Evolutionary conservation across 2,888 invertebrate genomes (phyloP), one percentile per base, ranked within the genome.

Genomic region (Saturnia pavonia): DNA sequence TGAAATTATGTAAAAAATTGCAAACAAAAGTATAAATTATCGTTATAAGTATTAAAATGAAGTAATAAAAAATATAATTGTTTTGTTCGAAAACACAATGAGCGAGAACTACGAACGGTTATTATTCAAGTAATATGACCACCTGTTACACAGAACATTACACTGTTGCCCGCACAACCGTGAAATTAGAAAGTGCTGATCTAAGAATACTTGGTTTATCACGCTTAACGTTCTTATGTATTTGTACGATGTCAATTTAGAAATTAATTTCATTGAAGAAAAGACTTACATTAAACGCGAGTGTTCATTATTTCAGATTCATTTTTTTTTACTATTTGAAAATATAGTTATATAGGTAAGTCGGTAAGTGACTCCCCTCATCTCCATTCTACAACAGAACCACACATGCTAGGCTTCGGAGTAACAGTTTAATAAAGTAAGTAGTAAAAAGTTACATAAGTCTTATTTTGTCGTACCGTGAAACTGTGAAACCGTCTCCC

Each of bases 81-180:
- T 65, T 71, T 74, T 73, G 72, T 77, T 74, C 75, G 42, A 67
- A 67, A 68, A 71, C 71, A 80, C 79, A 77, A 78, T 76, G 73
- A 73, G 43, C 16, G 67, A 67, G n/a, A 27, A 51, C 51, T 48
- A 66, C 68, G 72, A 70, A 71, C 70, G 74, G 74, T 77, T 80
- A 77, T 79, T 75, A 76, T 80, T 79, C 77, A 71, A 76, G 73
- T 78, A 80, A 80, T 78, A 75, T 74, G 76, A 72, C 74, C 69
- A 77, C 71, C 72, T 75, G 72, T 83, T 74, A 80, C 81, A 83
- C 80, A 70, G 81, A 60, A 69, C 67, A 67, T 67, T 68, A 65
- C 48, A 48, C 69, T 22, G 7, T 4, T 8, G 40, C 19, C 65
- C 22, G 67, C 42, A 70, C 45, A 75, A 69, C 75, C 78, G 78